phyloP scores from a whole-genome alignment of 2,113 vertebrate genomes.

The Cebidichthys violaceus region DNA sequence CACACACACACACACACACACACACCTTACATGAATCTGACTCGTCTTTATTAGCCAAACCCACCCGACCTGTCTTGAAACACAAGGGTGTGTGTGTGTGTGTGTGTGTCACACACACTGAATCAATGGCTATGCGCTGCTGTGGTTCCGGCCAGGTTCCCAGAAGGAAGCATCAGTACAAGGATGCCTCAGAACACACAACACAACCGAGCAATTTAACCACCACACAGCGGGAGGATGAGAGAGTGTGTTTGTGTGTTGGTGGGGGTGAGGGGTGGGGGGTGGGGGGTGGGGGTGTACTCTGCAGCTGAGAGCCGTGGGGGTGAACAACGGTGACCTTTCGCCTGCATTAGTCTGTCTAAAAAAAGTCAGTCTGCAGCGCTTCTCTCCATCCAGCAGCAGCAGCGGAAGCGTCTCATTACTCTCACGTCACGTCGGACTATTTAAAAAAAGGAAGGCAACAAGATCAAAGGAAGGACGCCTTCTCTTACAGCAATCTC shows the following conservation, averaged over 20 bases:
- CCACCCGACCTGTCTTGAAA: too few species aligned
- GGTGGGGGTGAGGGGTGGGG: not conserved
- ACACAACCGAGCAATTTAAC: conserved; percentile 75
- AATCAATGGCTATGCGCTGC: conserved; percentile 61
- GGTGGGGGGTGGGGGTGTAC: not conserved
- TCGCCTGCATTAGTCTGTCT: conserved; percentile 45
- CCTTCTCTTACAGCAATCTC: conserved; percentile 93
- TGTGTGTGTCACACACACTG: not conserved
- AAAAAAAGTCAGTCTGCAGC: conserved; percentile 8
- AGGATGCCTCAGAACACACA: conserved; percentile 70
- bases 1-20: too few species aligned
- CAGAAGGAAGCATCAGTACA: conserved; percentile 71
- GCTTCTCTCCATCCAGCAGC: not conserved
- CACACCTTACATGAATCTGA: too few species aligned
- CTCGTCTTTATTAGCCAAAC: too few species aligned
- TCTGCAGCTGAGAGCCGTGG: conserved; percentile 58
- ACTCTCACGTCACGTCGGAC: not conserved
- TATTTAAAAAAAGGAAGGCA: not conserved
- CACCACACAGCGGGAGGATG: conserved; percentile 57
- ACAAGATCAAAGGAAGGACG: not conserved
- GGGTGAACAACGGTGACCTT: conserved; percentile 58
- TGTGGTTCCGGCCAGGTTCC: conserved; percentile 70
- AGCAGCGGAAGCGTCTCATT: conserved; percentile 19
- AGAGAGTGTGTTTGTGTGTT: conserved; percentile 49
- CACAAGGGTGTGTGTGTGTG: not conserved